Percentiles rank a stretch among this genome's conserved stretches.
Conservation (phyloP, 1,140 invertebrate genomes). For the Daktulosphaira vitifoliae region DNA sequence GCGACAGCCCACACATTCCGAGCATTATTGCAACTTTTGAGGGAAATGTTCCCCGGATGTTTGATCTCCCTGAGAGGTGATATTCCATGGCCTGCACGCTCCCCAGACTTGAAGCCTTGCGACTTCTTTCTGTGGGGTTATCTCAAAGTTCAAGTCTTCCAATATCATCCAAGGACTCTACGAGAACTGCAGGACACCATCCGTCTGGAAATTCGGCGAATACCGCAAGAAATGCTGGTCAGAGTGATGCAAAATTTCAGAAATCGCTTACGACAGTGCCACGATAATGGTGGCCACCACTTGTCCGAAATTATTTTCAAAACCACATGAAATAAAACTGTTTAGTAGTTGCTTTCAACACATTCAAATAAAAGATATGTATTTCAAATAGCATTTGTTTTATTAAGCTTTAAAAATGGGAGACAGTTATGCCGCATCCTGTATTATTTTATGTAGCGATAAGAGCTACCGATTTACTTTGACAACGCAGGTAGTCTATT, state of each 20-base stretch:
- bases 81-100: neutral
- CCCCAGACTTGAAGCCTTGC: neutral
- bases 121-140: neutral
- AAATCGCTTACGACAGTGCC: neutral
- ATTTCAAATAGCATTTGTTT: too few relatives aligned
- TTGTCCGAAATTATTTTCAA: neutral
- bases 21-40: neutral
- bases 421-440: too few relatives aligned
- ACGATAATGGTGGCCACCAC: neutral
- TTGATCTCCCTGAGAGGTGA: neutral
- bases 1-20: neutral
- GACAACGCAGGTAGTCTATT: too few relatives aligned
- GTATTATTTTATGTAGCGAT: too few relatives aligned
- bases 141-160: neutral
- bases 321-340: neutral
- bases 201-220: neutral
- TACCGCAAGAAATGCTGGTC: neutral
- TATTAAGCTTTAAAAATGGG: too few relatives aligned
- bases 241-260: neutral
- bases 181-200: neutral
- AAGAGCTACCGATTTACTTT: too few relatives aligned
- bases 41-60: neutral
- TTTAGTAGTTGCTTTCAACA: too few relatives aligned
- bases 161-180: neutral
- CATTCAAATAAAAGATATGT: too few relatives aligned